phyloP scores from a whole-genome alignment of 53 echinoderm and acorn worm species.

The Astropecten irregularis region DNA sequence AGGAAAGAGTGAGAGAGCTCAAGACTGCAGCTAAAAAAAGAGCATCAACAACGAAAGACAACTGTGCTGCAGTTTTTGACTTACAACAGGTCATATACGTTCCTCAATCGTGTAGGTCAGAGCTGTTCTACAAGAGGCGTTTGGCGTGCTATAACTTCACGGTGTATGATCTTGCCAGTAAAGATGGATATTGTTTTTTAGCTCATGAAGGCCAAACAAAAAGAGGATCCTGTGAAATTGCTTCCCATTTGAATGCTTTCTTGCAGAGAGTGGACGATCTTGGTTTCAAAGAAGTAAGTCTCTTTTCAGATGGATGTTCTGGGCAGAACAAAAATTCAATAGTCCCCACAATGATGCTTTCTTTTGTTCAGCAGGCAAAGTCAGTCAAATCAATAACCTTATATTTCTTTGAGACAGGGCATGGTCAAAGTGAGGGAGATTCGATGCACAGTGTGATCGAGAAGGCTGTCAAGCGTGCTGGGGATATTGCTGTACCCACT shows the following conservation, averaged over 20 bases:
- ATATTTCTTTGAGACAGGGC: constrained; percentile 62
- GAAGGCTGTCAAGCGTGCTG: neutral
- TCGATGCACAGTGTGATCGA: constrained; percentile 23
- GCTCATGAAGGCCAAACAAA: constrained; percentile 8
- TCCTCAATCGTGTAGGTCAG: constrained; percentile 38
- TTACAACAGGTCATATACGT: constrained; percentile 60
- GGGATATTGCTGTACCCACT: constrained; percentile 1
- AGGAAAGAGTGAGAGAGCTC: constrained; percentile 26
- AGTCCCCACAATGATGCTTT: constrained; percentile 54
- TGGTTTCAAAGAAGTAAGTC: constrained; percentile 42
- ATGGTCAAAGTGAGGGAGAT: constrained; percentile 64
- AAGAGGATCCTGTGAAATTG: neutral
- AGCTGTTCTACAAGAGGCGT: constrained; percentile 51
- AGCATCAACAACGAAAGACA: neutral
- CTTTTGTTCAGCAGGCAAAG: neutral
- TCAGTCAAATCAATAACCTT: constrained; percentile 11
- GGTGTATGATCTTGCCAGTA: constrained; percentile 26
- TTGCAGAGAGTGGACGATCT: constrained; percentile 13
- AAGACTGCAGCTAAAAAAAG: constrained; percentile 25
- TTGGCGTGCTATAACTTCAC: constrained; percentile 54
- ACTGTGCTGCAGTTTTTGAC: constrained; percentile 35
- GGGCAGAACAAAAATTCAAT: constrained; percentile 78
- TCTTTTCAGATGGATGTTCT: constrained; percentile 73
- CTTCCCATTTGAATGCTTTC: constrained; percentile 52
- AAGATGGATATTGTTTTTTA: constrained; percentile 42